Percentiles rank a stretch among this genome's conserved stretches.
These are phyloP conservation scores for Tympanuchus pallidicinctus DNA, from an alignment of 2,113 vertebrate species.

Conservation along the genomic window DNA sequence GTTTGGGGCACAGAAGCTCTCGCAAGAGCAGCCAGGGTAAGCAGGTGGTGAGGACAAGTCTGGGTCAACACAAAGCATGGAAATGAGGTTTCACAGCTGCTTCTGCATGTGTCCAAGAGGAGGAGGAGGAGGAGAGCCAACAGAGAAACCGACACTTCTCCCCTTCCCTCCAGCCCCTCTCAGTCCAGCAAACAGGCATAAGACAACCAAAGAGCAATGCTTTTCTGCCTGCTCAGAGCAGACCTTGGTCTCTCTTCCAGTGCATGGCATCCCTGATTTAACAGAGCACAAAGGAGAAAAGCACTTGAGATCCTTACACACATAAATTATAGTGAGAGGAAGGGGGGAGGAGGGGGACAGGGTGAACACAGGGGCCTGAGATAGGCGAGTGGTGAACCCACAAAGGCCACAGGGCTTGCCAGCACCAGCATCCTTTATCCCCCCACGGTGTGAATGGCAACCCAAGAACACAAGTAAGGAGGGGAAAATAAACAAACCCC, in stretches of 20 bases:
- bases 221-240: neutral
- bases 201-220: conserved; percentile 19
- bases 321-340: conserved; percentile 62
- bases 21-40: conserved; percentile 22
- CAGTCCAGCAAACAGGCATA: neutral
- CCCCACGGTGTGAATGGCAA: neutral
- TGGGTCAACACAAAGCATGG: conserved; percentile 9
- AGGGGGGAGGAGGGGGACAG: neutral
- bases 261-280: conserved; percentile 54
- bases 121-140: conserved; percentile 1
- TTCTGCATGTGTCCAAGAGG: conserved; percentile 26
- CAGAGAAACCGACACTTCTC: neutral
- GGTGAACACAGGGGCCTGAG: neutral
- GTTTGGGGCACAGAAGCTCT: neutral
- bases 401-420: neutral
- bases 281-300: conserved; percentile 57
- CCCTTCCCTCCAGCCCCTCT: neutral
- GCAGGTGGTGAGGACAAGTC: neutral
- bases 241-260: conserved; percentile 52
- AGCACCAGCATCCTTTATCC: neutral
- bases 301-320: conserved; percentile 61
- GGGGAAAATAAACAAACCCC: neutral
- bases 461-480: neutral
- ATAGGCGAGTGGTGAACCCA: neutral
- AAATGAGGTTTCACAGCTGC: conserved; percentile 48